Base-by-base conservation (phyloP, 1,140 invertebrate genomes). In the Drosophila repletoides region DNA sequence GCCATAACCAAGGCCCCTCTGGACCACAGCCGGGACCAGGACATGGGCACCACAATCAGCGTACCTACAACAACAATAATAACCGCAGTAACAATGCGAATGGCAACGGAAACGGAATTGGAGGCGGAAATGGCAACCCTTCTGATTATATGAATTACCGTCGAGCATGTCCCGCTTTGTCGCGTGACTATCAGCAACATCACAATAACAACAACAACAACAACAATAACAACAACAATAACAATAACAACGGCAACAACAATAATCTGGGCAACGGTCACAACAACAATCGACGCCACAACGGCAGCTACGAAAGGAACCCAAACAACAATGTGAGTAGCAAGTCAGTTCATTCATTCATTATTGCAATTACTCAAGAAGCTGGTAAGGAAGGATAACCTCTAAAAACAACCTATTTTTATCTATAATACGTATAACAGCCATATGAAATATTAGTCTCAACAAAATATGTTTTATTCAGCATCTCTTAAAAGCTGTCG, bases 81-180 rank as follows among this genome's bases (percentile, higher is more conserved):
- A 63, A 58, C 19, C 60, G 15, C 60, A 67, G 34, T 26, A 69
- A 34, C 26, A 63, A 56, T 60, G 43, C 31, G 1, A 65, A 63
- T 48, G 46, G 40, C 2, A 72, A 24, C 14, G 46, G 26, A 41
- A 53, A 52, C 33, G 49, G 49, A 52, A 52, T 17, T 31, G 38
- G 21, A 58, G 61, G 66, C 28, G 65, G 75, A 21, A 84, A 79
- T 36, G 70, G 71, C 15, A 73, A 34, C 22, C 15, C 58, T 36
- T 26, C 60, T n/a, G 81, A 86, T 10, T 87, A 73, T 21, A 81
- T 87, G 43, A 81, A 63, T 41, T 86, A 80, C 19, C 76, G 76
- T 5, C 81, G 76, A 21, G 34, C 63, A 5, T 87, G 81, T 36
- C 75, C 72, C 1, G 53, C 58, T 4, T 29, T 81, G 22, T 71